A percentile compares a stretch with the other conserved stretches of the same genome.
phyloP scores from a whole-genome alignment of 2,888 invertebrate genomes.

The Volucella inanis region DNA sequence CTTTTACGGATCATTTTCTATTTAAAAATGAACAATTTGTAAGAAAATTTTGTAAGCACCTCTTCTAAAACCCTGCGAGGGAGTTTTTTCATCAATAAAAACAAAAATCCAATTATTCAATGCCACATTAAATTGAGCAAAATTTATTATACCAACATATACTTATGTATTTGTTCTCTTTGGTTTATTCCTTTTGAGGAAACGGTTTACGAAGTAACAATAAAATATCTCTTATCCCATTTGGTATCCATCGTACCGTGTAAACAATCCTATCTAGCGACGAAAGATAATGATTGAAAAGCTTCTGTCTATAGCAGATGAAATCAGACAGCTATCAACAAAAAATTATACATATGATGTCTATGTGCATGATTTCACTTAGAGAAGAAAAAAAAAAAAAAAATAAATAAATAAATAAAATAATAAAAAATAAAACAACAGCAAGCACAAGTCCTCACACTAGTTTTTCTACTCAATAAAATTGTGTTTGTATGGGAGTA shows the following conservation, averaged over 20 bases:
- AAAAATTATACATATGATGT: conserved; percentile 32
- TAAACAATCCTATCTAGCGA: neutral
- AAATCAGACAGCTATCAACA: conserved; percentile 36
- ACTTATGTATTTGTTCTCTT: too few relatives aligned
- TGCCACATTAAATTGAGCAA: too few relatives aligned
- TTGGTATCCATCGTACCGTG: neutral
- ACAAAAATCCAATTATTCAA: too few relatives aligned
- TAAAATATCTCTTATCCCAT: neutral
- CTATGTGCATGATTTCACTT: conserved; percentile 63
- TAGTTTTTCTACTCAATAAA: neutral
- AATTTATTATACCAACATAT: too few relatives aligned
- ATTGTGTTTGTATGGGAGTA: conserved; percentile 15
- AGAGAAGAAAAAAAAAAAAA: conserved; percentile 55
- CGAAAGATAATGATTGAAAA: conserved; percentile 59
- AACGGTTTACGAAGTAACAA: neutral
- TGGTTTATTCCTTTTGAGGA: too few relatives aligned
- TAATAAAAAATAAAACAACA: conserved; percentile 57
- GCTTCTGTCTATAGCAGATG: conserved; percentile 48
- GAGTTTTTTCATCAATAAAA: too few relatives aligned
- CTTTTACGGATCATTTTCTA: neutral
- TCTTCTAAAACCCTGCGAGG: too few relatives aligned
- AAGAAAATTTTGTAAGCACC: neutral
- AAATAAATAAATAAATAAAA: conserved; percentile 51
- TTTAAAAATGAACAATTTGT: neutral
- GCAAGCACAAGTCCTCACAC: conserved; percentile 34